Evolutionary conservation across 2,113 vertebrate species (phyloP).

Genomic region (Alexandromys fortis): DNA sequence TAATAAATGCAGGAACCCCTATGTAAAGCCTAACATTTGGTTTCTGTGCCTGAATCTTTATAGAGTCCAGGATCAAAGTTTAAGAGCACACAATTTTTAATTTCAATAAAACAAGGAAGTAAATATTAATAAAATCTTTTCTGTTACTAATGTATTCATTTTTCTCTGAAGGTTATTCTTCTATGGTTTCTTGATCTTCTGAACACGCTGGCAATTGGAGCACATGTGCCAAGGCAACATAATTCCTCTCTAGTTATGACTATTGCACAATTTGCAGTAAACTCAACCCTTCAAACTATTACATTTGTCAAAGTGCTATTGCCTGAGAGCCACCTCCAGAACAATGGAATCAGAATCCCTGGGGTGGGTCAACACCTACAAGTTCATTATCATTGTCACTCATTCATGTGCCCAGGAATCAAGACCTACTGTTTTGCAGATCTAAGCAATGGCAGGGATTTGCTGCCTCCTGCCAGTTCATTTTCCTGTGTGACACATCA

Average conservation of each 20-base stretch:
- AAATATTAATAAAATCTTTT: not conserved
- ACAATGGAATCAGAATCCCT: not conserved
- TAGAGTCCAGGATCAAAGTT: not conserved
- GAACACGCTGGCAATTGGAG: not conserved
- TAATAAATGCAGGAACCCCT: not conserved
- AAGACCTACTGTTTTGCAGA: not conserved
- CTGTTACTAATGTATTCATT: not conserved
- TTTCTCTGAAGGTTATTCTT: not conserved
- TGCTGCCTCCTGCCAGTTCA: not conserved
- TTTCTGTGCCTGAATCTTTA: not conserved
- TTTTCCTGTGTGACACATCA: not conserved
- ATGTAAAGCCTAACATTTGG: slow-evolving; percentile 8
- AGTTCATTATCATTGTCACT: not conserved
- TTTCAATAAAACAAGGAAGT: slow-evolving; percentile 3
- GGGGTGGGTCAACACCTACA: not conserved
- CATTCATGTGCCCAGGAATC: not conserved
- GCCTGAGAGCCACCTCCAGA: not conserved
- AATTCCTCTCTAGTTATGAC: not conserved
- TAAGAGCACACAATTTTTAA: not conserved
- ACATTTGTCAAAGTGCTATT: slow-evolving; percentile 44
- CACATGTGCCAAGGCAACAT: not conserved
- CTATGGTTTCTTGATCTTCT: not conserved
- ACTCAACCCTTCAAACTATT: not conserved
- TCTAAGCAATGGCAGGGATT: not conserved
- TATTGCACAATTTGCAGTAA: not conserved